phyloP scores from a whole-genome alignment of 2,888 invertebrate genomes.

The Uropetala carovei region DNA sequence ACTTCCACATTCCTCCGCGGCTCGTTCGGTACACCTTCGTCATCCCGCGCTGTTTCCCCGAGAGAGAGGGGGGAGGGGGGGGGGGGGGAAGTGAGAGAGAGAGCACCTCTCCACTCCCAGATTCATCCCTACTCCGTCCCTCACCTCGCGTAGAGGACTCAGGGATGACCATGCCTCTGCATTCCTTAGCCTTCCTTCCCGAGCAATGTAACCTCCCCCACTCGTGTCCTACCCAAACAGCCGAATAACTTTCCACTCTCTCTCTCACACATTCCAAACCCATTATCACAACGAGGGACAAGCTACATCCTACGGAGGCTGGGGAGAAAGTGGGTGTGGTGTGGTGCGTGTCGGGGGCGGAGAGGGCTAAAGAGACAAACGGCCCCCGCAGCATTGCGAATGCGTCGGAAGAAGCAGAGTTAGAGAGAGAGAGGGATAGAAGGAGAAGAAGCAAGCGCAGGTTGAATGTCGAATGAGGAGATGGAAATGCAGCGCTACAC shows the following conservation, averaged over 20 bases:
- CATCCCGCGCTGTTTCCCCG: not conserved
- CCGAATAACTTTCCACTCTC: not conserved
- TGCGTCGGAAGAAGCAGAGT: not conserved
- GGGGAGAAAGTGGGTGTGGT: not conserved
- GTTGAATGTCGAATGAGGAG: conserved; percentile 9
- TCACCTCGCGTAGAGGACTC: not conserved
- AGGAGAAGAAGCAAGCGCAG: conserved; percentile 1
- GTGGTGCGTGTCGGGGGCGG: not conserved
- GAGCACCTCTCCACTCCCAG: too few species aligned
- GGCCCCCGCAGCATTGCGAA: not conserved
- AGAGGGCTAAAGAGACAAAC: not conserved
- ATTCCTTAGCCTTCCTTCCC: not conserved
- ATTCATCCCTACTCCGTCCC: not conserved
- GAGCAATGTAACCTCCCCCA: not conserved
- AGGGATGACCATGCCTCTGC: conserved; percentile 15
- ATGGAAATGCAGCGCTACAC: not conserved
- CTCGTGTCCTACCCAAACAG: not conserved
- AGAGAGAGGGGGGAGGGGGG: too few species aligned
- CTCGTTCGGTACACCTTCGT: not conserved
- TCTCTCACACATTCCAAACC: not conserved
- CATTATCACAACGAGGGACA: not conserved
- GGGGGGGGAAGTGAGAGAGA: too few species aligned
- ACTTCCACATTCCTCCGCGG: not conserved
- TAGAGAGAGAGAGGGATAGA: not conserved
- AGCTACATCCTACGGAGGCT: too few species aligned